phyloP scores from a whole-genome alignment of 2,797 vertebrate genomes.

The Myripristis murdjan region DNA sequence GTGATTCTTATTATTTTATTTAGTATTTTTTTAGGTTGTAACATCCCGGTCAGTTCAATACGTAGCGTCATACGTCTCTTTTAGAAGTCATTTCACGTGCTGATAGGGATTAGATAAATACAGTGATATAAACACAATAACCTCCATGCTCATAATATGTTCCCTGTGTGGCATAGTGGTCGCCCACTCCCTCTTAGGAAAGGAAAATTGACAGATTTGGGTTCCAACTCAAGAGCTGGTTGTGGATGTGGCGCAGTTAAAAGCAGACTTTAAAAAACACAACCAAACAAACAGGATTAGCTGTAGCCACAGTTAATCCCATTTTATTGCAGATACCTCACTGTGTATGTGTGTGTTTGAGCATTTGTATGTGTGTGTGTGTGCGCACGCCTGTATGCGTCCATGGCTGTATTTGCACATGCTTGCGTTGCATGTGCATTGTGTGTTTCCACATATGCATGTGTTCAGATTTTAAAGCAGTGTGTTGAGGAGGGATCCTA shows the following conservation, averaged over 20 bases:
- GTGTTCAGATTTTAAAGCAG: conserved; percentile 22
- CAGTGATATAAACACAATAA: conserved; percentile 11
- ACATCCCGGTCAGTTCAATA: no score
- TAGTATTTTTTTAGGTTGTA: no score
- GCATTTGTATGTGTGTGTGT: conserved; percentile 9
- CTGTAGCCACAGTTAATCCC: conserved; percentile 67
- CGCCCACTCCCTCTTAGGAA: conserved; percentile 18
- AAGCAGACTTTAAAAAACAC: conserved; percentile 53
- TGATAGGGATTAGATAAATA: conserved; percentile 21
- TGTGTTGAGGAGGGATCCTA: conserved; percentile 50
- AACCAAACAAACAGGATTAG: conserved; percentile 77
- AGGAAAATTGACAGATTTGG: conserved; percentile 72
- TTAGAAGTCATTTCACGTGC: no score
- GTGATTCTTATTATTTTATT: no score
- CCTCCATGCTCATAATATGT: neutral
- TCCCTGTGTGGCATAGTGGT: conserved; percentile 22
- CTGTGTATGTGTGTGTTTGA: conserved; percentile 9
- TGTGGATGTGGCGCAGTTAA: conserved; percentile 47
- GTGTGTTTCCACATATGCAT: neutral
- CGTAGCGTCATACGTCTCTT: no score
- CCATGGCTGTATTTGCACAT: conserved; percentile 12
- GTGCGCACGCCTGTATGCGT: conserved; percentile 15
- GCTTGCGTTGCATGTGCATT: no score
- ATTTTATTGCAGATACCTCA: conserved; percentile 65
- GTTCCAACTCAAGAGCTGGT: conserved; percentile 66